Evolutionary conservation across 1,140 invertebrate species (phyloP).

Genomic region (Caenorhabditis inopinata): DNA sequence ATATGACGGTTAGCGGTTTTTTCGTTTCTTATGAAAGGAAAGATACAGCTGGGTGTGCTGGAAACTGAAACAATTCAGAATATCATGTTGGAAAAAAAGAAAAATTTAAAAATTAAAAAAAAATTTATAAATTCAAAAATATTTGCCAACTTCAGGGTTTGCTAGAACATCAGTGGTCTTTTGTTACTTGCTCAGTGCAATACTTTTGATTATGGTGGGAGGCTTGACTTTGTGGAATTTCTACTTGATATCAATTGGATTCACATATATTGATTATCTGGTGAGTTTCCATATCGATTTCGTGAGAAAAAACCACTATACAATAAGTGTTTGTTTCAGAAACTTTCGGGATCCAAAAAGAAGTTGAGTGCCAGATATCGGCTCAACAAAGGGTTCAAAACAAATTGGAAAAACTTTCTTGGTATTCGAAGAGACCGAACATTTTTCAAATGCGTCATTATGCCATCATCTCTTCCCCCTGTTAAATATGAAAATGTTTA

Average conservation of each 20-base stretch:
- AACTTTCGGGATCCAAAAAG: neutral
- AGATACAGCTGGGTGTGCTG: neutral
- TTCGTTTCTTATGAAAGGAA: neutral
- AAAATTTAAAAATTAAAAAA: neutral
- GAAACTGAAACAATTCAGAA: too few species aligned
- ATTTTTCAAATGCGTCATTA: constrained; percentile 39
- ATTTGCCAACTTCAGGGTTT: neutral
- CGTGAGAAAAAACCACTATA: neutral
- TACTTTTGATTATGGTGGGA: constrained; percentile 44
- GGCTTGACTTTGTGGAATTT: constrained; percentile 43
- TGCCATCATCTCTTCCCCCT: constrained; percentile 40
- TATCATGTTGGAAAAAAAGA: neutral
- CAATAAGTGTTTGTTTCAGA: constrained; percentile 12
- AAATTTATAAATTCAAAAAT: neutral
- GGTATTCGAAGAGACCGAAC: constrained; percentile 45
- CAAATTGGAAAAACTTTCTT: constrained; percentile 48
- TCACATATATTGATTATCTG: constrained; percentile 50
- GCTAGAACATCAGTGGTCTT: constrained; percentile 45
- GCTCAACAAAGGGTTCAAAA: constrained; percentile 29
- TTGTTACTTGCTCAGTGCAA: constrained; percentile 39
- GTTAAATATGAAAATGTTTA: constrained; percentile 28
- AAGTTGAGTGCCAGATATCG: constrained; percentile 12
- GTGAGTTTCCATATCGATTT: neutral
- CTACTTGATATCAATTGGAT: constrained; percentile 45
- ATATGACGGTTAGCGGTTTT: neutral